A percentile compares a stretch with the other conserved stretches of the same genome.
Conservation (phyloP, 2,797 vertebrate genomes). For the Argentina silus region DNA sequence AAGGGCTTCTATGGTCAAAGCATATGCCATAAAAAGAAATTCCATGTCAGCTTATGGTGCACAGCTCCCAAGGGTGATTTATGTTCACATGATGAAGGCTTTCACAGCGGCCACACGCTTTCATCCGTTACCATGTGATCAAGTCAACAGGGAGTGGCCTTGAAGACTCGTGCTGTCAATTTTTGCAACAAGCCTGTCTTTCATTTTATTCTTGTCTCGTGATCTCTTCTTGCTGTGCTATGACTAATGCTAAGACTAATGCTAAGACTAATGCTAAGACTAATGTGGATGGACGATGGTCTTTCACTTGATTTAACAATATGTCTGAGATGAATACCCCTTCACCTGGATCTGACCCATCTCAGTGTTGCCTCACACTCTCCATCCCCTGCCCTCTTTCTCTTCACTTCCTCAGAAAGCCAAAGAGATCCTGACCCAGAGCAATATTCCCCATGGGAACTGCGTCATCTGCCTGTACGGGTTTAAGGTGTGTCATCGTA, state of each 20-base stretch:
- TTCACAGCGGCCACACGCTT: no score
- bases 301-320: background rate
- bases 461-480: slow-evolving; percentile 95
- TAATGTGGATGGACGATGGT: background rate
- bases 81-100: no score
- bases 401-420: slow-evolving; percentile 70
- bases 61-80: no score
- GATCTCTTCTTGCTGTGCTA: no score
- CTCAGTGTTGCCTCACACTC: background rate
- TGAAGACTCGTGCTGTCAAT: no score
- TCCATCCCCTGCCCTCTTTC: background rate
- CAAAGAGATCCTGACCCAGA: slow-evolving; percentile 88
- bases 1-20: no score
- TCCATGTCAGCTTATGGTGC: no score
- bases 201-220: no score
- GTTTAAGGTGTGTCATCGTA: slow-evolving; percentile 74
- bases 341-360: background rate
- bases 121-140: no score
- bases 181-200: no score
- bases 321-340: background rate
- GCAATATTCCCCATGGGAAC: slow-evolving; percentile 94
- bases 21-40: no score
- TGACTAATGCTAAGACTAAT: background rate
- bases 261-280: background rate
- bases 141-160: no score